A percentile compares a stretch with the other conserved stretches of the same genome.
Conservation (phyloP, 2,888 invertebrate genomes). For the Colletes collaris region DNA sequence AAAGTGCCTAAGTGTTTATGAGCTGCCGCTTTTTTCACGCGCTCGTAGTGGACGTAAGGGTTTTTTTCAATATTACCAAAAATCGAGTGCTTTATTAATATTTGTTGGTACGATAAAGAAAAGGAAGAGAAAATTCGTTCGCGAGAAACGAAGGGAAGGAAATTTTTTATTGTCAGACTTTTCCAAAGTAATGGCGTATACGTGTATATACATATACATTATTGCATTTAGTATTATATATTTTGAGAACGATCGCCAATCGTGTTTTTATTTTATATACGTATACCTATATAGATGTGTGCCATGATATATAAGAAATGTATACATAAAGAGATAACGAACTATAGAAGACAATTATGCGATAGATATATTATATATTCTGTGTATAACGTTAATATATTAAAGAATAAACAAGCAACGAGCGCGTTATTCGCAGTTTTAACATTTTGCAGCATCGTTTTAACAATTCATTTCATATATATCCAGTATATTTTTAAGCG, state of each 20-base stretch:
- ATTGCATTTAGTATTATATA: conserved; percentile 56
- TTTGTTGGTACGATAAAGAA: conserved; percentile 29
- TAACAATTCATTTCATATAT: conserved; percentile 44
- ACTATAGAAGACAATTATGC: conserved; percentile 43
- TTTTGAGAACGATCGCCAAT: conserved; percentile 53
- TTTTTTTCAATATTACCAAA: conserved; percentile 66
- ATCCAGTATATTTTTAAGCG: conserved; percentile 51
- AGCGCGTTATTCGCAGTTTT: conserved; percentile 58
- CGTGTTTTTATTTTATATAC: conserved; percentile 58
- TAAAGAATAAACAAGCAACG: conserved; percentile 25
- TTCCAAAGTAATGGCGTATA: conserved; percentile 38
- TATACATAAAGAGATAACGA: conserved; percentile 35
- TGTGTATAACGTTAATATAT: conserved; percentile 47
- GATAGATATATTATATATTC: conserved; percentile 49
- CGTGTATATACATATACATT: conserved; percentile 27
- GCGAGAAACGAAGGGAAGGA: background rate
- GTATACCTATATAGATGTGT: conserved; percentile 47
- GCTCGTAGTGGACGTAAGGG: conserved; percentile 49
- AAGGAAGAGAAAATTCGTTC: background rate
- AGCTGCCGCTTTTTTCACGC: conserved; percentile 60
- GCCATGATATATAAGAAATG: conserved; percentile 52
- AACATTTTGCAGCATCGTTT: conserved; percentile 48
- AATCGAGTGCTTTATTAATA: conserved; percentile 72
- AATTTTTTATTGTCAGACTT: conserved; percentile 27
- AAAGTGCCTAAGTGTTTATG: conserved; percentile 60